Percentiles rank a stretch among this genome's conserved stretches.
Conservation (phyloP, 2,797 vertebrate genomes). For the Anguilla marmorata region DNA sequence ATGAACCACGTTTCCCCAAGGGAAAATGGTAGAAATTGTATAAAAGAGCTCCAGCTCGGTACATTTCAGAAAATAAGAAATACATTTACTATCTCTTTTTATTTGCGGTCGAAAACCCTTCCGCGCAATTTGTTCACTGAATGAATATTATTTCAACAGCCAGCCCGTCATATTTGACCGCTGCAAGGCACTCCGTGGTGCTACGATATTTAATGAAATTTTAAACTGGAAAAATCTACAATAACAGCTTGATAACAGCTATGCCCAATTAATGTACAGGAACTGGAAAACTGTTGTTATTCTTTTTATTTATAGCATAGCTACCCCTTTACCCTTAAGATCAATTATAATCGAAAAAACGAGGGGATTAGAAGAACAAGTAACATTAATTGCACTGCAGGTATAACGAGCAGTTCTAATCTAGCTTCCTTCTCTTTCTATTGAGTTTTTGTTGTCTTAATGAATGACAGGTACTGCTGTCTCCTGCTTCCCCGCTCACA, state of each 20-base stretch:
- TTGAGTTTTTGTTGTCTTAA: constrained; percentile 80
- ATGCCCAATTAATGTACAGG: constrained; percentile 33
- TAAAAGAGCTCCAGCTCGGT: neutral
- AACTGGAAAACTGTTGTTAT: constrained; percentile 29
- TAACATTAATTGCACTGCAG: constrained; percentile 81
- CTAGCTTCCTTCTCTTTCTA: constrained; percentile 73
- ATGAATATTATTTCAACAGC: constrained; percentile 30
- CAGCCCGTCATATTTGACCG: constrained; percentile 5
- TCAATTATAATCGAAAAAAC: constrained; percentile 70
- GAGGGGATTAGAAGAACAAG: constrained; percentile 72
- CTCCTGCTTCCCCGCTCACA: constrained; percentile 82
- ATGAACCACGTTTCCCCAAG: neutral
- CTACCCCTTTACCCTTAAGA: constrained; percentile 53
- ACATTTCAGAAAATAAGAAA: neutral
- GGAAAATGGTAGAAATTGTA: neutral
- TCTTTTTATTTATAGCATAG: constrained; percentile 33
- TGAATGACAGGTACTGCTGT: constrained; percentile 82
- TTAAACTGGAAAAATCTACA: constrained; percentile 24
- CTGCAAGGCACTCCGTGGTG: constrained; percentile 26
- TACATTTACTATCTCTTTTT: neutral
- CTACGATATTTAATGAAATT: constrained; percentile 34
- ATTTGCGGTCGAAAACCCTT: constrained; percentile 34
- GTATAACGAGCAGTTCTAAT: constrained; percentile 82
- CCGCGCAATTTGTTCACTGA: constrained; percentile 23
- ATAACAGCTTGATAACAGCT: constrained; percentile 28